Base-by-base conservation (phyloP, 2,797 vertebrate genomes). In the Sibirionetta formosa region DNA sequence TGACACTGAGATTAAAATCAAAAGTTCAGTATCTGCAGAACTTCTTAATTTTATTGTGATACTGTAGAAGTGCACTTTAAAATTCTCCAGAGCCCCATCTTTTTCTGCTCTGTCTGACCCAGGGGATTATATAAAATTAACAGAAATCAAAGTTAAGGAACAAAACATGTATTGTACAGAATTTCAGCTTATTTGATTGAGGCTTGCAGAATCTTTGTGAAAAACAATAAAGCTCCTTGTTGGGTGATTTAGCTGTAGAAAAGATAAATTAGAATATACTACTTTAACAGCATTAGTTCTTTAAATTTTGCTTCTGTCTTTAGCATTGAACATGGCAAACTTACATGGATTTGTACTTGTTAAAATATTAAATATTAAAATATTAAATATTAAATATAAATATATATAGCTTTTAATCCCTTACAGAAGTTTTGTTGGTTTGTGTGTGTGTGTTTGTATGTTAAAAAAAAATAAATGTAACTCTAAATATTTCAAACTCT, bases 81-180 rank as follows among this genome's bases (percentile, higher is more conserved):
- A 88, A 82, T 66, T 93, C 87, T 92, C 84, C 69, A 54, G 5
- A 95, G 81, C 96, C 24, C 96, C 96, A 96, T 98, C 97, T 98
- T 96, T 97, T 98, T 96, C 96, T 98, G 93, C 92, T 97, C 93
- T 96, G 94, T 83, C 64, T 76, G 88, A 93, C 97, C 89, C 93
- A 11, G 15, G 96, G 93, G 97, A 97, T 91, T 51, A 91, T 94
- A 83, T 98, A 94, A 98, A 98, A 97, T 97, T 96, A 91, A 94
- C 36, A 85, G 95, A 97, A 98, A 97, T 94, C 95, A 96, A 97
- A 97, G 87, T 96, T 97, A 96, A 97, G 94, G 93, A 97, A 95
- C 58, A 22, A 22, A 96, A 93, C 88, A 71, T 88, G 78, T 95
- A 84, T 97, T 97, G 97, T 96, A 97, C 72, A 92, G 85, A 95